Conservation (phyloP, 1,140 invertebrate species). For the Ips nitidus region DNA sequence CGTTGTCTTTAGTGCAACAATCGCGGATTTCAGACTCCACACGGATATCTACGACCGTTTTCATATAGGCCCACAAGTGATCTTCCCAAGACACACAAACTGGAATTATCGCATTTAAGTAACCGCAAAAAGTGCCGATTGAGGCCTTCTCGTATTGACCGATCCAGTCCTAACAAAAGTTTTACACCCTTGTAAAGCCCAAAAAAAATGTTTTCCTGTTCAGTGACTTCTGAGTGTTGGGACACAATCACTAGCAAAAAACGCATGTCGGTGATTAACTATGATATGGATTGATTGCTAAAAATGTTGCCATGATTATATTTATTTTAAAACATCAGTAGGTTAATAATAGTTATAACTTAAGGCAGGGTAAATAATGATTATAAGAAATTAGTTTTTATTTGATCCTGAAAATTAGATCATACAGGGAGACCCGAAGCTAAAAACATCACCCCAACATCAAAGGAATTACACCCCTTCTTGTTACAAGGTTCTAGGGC, state of each 20-base stretch:
- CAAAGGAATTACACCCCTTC: too few relatives aligned
- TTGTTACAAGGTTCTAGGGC: too few relatives aligned
- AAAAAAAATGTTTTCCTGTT: background rate
- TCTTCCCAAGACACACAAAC: conserved; percentile 85
- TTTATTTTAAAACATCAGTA: too few relatives aligned
- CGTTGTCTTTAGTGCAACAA: conserved; percentile 52
- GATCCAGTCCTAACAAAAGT: conserved; percentile 39
- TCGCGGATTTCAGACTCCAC: conserved; percentile 71
- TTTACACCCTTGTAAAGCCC: background rate
- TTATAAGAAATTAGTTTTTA: too few relatives aligned
- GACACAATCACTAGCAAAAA: background rate
- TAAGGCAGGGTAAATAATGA: too few relatives aligned
- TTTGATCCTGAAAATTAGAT: too few relatives aligned
- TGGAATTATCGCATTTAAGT: conserved; percentile 72
- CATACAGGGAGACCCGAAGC: too few relatives aligned
- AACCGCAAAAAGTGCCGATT: conserved; percentile 70
- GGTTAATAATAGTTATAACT: too few relatives aligned
- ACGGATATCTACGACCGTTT: conserved; percentile 77
- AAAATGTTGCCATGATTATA: too few relatives aligned
- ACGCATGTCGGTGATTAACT: background rate
- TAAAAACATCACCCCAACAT: too few relatives aligned
- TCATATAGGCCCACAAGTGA: conserved; percentile 85
- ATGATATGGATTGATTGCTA: too few relatives aligned
- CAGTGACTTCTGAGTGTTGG: background rate
- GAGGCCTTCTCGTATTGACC: conserved; percentile 46